A percentile compares a stretch with the other conserved stretches of the same genome.
Evolutionary conservation across 2,888 invertebrate species (phyloP).

Genomic region (Aphodius sticticus): DNA sequence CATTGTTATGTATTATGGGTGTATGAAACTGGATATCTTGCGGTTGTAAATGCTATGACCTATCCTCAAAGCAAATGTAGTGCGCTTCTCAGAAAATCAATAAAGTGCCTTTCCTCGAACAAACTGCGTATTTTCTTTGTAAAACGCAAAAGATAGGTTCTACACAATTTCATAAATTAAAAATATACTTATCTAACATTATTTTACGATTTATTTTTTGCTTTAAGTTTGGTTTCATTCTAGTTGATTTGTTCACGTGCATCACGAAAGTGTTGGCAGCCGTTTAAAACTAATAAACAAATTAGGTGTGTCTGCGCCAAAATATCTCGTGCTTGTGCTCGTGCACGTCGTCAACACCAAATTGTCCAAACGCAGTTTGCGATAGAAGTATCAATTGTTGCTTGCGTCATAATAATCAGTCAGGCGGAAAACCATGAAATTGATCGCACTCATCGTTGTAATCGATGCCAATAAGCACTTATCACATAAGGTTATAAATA

Average conservation of each 20-base stretch:
- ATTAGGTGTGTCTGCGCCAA: not conserved
- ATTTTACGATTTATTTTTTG: not conserved
- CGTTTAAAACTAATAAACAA: not conserved
- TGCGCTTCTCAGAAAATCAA: not conserved
- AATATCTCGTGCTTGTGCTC: not conserved
- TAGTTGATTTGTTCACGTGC: not conserved
- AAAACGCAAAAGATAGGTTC: not conserved
- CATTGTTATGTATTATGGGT: too few species aligned
- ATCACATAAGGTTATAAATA: too few species aligned
- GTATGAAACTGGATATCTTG: too few species aligned
- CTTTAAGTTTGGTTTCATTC: not conserved
- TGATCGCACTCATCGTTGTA: not conserved
- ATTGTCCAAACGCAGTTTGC: not conserved
- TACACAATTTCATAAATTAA: not conserved
- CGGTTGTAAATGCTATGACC: not conserved
- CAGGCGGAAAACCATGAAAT: not conserved
- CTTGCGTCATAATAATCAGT: not conserved
- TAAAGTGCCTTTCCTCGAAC: not conserved
- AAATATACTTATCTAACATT: not conserved
- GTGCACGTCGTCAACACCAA: not conserved
- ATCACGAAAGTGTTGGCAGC: not conserved
- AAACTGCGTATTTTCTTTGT: not conserved
- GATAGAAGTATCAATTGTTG: not conserved
- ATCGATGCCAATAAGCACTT: not conserved
- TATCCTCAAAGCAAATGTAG: not conserved